Evolutionary conservation across 2,797 vertebrate genomes (phyloP).

Genomic region (Fistularia commersonii): DNA sequence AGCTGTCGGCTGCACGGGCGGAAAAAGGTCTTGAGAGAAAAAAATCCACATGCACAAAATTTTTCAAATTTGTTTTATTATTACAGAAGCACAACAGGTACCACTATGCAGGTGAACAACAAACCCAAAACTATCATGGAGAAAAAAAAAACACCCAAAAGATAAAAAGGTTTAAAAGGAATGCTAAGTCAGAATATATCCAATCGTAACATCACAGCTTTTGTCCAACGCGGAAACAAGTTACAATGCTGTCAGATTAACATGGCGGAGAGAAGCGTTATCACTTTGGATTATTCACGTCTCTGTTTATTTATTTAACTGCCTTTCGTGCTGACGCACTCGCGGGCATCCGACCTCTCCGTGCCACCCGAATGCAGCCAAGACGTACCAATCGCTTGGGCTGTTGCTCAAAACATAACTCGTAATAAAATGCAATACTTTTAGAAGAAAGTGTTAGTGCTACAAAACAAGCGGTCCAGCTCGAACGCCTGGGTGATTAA

Average conservation of each 20-base stretch:
- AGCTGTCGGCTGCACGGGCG: no score
- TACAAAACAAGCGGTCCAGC: slow-evolving; percentile 38
- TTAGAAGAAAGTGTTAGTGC: slow-evolving; percentile 34
- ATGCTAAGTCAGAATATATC: slow-evolving; percentile 55
- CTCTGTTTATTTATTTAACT: slow-evolving; percentile 53
- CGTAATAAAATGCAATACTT: slow-evolving; percentile 29
- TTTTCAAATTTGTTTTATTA: slow-evolving; percentile 70
- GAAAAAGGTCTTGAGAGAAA: no score
- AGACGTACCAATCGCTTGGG: slow-evolving; percentile 61
- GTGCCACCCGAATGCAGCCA: slow-evolving; percentile 30
- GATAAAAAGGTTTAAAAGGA: slow-evolving; percentile 52
- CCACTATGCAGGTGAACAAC: slow-evolving; percentile 74
- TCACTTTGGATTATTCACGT: slow-evolving; percentile 64
- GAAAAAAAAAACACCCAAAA: no score
- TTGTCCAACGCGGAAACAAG: slow-evolving; percentile 33
- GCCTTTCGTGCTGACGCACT: slow-evolving; percentile 35
- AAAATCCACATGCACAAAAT: background rate
- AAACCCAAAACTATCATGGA: slow-evolving; percentile 49
- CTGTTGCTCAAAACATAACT: slow-evolving; percentile 28
- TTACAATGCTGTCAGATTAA: slow-evolving; percentile 57
- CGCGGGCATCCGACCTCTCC: slow-evolving; percentile 22
- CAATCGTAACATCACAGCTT: slow-evolving; percentile 58
- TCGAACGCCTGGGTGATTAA: slow-evolving; percentile 28
- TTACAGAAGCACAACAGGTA: slow-evolving; percentile 80
- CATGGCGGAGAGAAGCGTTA: slow-evolving; percentile 55